A percentile compares a stretch with the other conserved stretches of the same genome.
These are phyloP conservation scores for Gasterosteus aculeatus DNA, from an alignment of 2,113 vertebrate genomes.

Conservation along the genomic window DNA sequence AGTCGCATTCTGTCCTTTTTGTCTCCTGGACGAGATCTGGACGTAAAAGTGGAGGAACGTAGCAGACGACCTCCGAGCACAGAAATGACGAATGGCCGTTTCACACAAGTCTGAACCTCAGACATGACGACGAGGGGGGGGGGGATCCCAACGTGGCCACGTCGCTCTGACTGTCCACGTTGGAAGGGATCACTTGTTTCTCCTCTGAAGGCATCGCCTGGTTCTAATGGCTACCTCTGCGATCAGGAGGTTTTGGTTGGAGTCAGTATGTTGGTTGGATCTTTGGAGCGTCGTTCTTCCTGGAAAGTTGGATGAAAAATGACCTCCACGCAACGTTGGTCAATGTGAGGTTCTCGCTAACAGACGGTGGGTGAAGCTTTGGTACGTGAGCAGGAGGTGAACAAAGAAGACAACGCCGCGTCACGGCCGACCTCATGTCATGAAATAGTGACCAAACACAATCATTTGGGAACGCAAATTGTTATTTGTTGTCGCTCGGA, in stretches of 20 bases:
- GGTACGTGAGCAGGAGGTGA: neutral
- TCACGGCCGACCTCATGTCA: neutral
- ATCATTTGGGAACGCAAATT: too few relatives aligned
- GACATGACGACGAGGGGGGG: neutral
- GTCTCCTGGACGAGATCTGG: too few relatives aligned
- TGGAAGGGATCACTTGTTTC: constrained; percentile 6
- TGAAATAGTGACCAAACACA: too few relatives aligned
- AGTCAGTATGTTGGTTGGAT: neutral
- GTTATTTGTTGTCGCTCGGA: too few relatives aligned
- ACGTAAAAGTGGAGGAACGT: neutral
- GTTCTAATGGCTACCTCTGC: neutral
- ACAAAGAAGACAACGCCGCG: neutral
- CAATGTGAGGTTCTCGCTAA: neutral
- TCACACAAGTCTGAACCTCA: neutral
- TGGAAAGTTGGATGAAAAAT: neutral
- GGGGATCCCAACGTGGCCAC: neutral
- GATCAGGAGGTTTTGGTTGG: neutral
- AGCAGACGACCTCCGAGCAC: neutral
- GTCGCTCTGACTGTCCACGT: neutral
- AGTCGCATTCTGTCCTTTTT: too few relatives aligned
- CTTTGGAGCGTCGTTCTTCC: neutral
- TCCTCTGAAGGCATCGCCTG: neutral
- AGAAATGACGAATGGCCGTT: constrained; percentile 7
- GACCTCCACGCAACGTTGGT: neutral
- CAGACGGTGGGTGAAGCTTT: neutral